Evolutionary conservation across 1,140 invertebrate genomes (phyloP).

Genomic region (Drosophila sturtevanti): DNA sequence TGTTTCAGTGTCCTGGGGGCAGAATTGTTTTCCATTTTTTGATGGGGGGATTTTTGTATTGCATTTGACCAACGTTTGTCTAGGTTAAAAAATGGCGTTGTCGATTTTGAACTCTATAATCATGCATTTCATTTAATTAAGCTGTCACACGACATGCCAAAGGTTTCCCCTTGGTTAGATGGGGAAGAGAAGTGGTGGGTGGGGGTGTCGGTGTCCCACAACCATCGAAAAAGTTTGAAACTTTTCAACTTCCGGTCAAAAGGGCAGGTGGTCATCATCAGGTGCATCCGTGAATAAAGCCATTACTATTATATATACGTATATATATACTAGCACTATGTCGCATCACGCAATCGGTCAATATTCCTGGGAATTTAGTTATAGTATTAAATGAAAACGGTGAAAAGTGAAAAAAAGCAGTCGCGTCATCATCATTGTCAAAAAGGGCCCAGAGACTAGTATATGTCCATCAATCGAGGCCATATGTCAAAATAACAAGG

Average conservation of each 20-base stretch:
- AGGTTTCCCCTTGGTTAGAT: too few species aligned
- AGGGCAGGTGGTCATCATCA: conserved; percentile 75
- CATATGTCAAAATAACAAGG: conserved; percentile 79
- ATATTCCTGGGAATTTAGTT: conserved; percentile 56
- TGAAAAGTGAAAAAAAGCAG: conserved; percentile 70
- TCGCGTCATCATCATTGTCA: conserved; percentile 61
- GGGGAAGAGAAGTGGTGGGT: not conserved
- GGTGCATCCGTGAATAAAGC: conserved; percentile 77
- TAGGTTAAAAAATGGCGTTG: conserved; percentile 55
- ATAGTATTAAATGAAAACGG: conserved; percentile 48
- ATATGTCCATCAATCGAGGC: conserved; percentile 45
- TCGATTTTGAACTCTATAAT: conserved; percentile 33
- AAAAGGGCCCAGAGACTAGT: conserved; percentile 10
- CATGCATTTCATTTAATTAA: conserved; percentile 68
- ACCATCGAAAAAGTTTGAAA: conserved; percentile 67
- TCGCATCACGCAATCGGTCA: conserved; percentile 53
- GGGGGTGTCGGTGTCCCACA: not conserved
- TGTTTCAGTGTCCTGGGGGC: conserved; percentile 43
- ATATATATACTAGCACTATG: not conserved
- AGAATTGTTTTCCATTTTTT: conserved; percentile 54
- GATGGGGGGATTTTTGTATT: too few species aligned
- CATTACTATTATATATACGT: conserved; percentile 46
- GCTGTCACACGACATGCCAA: conserved; percentile 56
- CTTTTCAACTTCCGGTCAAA: conserved; percentile 81
- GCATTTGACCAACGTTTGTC: too few species aligned